Evolutionary conservation across 92 coral and sea anemone species (phyloP).

Genomic region (Hydrozoanthus gracilis): DNA sequence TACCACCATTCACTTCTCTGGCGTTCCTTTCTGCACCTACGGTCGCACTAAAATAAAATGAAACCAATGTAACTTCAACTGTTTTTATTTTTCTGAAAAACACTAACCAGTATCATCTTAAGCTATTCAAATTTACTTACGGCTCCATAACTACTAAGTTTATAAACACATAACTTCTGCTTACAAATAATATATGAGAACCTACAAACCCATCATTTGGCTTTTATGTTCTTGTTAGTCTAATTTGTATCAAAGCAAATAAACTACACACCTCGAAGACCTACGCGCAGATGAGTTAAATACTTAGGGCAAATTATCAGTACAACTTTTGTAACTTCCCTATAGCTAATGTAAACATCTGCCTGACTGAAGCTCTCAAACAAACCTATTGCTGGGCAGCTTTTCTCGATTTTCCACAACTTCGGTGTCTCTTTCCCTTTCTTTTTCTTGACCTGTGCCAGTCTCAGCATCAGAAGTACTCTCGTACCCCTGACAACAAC

Average conservation of each 20-base stretch:
- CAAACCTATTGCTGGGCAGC: constrained; percentile 76
- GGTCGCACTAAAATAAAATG: constrained; percentile 66
- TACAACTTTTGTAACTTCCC: background rate
- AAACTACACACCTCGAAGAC: too few relatives aligned
- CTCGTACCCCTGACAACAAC: constrained; percentile 57
- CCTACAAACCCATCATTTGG: background rate
- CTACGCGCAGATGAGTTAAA: background rate
- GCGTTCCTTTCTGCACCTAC: constrained; percentile 72
- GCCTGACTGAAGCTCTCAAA: background rate
- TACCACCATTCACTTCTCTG: constrained; percentile 62
- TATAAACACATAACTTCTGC: too few relatives aligned
- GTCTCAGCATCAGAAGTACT: constrained; percentile 78
- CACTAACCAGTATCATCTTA: background rate
- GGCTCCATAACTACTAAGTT: too few relatives aligned
- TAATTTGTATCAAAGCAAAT: too few relatives aligned
- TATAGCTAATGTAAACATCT: background rate
- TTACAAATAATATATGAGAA: too few relatives aligned
- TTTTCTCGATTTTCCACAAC: constrained; percentile 68
- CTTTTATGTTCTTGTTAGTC: too few relatives aligned
- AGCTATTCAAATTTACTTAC: too few relatives aligned
- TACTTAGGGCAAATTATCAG: background rate
- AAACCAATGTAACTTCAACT: background rate
- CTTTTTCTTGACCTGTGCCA: constrained; percentile 88
- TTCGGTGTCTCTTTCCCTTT: constrained; percentile 69
- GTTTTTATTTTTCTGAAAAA: too few relatives aligned